These are phyloP conservation scores for Mastomys coucha DNA, from an alignment of 2,113 vertebrate genomes.

Conservation along the genomic window DNA sequence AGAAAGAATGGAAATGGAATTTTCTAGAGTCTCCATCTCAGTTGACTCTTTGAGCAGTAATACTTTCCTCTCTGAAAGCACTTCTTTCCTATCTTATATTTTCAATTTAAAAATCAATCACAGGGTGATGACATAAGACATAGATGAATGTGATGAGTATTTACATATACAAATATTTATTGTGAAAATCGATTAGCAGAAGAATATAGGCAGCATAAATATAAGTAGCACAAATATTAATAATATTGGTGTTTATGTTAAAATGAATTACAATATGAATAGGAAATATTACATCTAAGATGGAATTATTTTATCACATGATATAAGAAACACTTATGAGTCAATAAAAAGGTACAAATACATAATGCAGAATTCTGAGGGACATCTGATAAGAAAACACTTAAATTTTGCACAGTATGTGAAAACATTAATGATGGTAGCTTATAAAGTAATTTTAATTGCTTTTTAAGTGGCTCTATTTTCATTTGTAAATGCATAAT, in stretches of 20 bases:
- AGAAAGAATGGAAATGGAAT: not conserved
- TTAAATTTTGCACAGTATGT: not conserved
- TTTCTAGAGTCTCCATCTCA: not conserved
- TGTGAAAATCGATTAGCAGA: not conserved
- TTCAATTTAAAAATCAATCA: not conserved
- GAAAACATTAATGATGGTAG: not conserved
- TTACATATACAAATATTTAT: not conserved
- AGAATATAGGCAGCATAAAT: not conserved
- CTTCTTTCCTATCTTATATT: not conserved
- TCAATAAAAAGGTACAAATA: not conserved
- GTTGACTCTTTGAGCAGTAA: not conserved
- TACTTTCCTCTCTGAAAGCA: not conserved
- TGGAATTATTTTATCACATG: not conserved
- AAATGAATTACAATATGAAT: not conserved
- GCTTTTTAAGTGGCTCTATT: not conserved
- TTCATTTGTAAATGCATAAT: not conserved
- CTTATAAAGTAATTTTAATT: not conserved
- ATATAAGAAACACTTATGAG: not conserved
- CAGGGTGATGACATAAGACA: not conserved
- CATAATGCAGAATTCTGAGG: not conserved
- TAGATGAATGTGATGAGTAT: not conserved
- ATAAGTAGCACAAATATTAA: not conserved
- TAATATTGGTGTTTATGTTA: not conserved
- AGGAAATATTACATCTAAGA: not conserved
- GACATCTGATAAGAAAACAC: not conserved